Evolutionary conservation across 2,113 vertebrate species (phyloP), one percentile per base, ranked within the genome.

Genomic region (Oxyura jamaicensis): DNA sequence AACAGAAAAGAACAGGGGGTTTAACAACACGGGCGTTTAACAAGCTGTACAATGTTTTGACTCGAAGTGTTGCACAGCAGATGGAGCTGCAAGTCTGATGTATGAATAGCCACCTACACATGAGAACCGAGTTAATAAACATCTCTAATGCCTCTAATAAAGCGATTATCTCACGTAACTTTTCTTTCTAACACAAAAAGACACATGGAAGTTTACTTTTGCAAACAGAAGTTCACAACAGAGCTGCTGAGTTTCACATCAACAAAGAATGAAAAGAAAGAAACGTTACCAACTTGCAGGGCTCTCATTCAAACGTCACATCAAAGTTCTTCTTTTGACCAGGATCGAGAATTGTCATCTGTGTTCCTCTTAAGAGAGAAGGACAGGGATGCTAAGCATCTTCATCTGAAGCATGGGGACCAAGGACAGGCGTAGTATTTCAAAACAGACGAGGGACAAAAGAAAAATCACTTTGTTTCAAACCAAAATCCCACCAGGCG

Each of bases 21-120:
- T 83, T 68, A 91, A 72, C 86, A 93, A 93, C 53, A 33, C 4
- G 26, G 36, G 26, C 11, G 42, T 95, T 83, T 66, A 91, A 72
- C 86, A 93, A 92, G 83, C 89, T 95, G 93, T 39, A 89, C 91
- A 93, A 86, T 91, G 91, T 93, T 96, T 93, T 95, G 92, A 91
- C 88, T 95, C 60, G 12, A 90, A 92, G 89, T 75, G 89, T 44
- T 52, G 83, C 84, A 82, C 74, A 74, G 83, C 96, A 97, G 96
- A 95, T 96, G 92, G 95, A 95, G 95, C 91, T 87, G 75, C 62
- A 84, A 90, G 81, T 48, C 76, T 76, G 77, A 83, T 84, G 81
- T 65, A 65, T 48, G 76, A 93, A 91, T 55, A 92, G 62, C 92
- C 91, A 91, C 95, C 89, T 65, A 95, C 94, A 92, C 36, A 36